Base-by-base conservation (phyloP, 92 coral and sea anemone genomes). In the Pocillopora meandrina region DNA sequence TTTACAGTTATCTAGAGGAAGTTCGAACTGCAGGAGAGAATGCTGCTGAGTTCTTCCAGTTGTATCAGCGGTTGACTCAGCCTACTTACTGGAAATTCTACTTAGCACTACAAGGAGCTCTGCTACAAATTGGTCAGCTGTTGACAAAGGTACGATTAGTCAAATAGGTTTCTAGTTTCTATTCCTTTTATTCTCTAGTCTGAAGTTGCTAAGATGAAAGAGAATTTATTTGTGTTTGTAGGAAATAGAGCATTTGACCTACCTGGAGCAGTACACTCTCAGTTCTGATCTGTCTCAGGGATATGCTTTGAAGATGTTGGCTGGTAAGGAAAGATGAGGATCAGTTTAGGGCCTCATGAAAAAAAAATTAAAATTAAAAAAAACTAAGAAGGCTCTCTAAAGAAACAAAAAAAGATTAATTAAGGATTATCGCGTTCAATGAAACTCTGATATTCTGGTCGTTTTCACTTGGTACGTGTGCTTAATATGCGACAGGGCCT, bases 271-370 rank as follows among this genome's bases (percentile, higher is more conserved):
- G 79, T 92, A 94, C 61, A 94, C 99, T 1, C 88, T 96, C 61
- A 96, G 96, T 56, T 96, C 99, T 26, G 99, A 96, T 80, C 80
- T 96, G 82, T 96, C 99, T 55, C 99, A 96, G 81, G 99, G 99
- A 66, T 94, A 96, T 80, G 96, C 99, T 2, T 87, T 96, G 76
- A 94, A 96, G 80, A 90, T 95, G 94, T 87, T 96, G 52, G 95
- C 99, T 75, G 99, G 99, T 96, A 80, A 42, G 90, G 58, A 2
- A 61, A 19, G 52, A 31, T 5, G 67, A 4, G 17, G 17, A 61
- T 7, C 72, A 31, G 12, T 67, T 63, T 65, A 11, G 31, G 31
- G 31, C 31, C 31, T 26, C 31, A 26, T 26, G 31, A 1, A 26
- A 26, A 26, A 26, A 26, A 26, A 26, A 26, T 26, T 26, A 26